These are phyloP conservation scores for Nymphicus hollandicus DNA, from an alignment of 2,113 vertebrate species.

Conservation along the genomic window DNA sequence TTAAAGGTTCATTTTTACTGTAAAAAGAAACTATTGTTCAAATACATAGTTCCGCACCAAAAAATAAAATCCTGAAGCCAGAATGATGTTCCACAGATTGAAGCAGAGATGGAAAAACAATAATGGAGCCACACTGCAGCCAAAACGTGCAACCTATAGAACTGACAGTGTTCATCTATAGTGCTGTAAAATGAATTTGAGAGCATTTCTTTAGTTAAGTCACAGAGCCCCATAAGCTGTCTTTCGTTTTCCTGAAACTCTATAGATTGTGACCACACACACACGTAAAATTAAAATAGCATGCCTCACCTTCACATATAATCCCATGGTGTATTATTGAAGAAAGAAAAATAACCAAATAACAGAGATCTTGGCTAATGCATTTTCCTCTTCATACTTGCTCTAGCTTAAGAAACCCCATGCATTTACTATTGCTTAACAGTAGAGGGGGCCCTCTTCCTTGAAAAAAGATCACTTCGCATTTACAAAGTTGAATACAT, in stretches of 20 bases:
- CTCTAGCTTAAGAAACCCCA: rapidly evolving
- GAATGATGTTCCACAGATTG: neutral
- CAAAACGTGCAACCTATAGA: neutral
- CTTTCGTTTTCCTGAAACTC: neutral
- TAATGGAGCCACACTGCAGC: neutral
- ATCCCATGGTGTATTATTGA: neutral
- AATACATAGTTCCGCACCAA: neutral
- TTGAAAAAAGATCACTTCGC: neutral
- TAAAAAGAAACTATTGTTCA: neutral
- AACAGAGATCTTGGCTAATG: neutral
- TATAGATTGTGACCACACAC: neutral
- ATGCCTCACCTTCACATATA: neutral
- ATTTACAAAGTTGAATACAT: neutral
- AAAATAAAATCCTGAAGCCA: neutral
- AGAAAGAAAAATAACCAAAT: neutral
- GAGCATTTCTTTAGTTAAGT: neutral
- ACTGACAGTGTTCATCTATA: neutral
- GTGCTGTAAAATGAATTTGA: neutral
- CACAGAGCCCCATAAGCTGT: neutral
- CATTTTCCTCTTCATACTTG: neutral
- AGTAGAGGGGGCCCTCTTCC: slow-evolving; percentile 39
- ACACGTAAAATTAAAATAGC: neutral
- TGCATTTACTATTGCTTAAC: neutral
- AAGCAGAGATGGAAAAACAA: neutral
- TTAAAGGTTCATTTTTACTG: neutral